Conservation (phyloP, 2,888 invertebrate species). For the Eristalis tenax region DNA sequence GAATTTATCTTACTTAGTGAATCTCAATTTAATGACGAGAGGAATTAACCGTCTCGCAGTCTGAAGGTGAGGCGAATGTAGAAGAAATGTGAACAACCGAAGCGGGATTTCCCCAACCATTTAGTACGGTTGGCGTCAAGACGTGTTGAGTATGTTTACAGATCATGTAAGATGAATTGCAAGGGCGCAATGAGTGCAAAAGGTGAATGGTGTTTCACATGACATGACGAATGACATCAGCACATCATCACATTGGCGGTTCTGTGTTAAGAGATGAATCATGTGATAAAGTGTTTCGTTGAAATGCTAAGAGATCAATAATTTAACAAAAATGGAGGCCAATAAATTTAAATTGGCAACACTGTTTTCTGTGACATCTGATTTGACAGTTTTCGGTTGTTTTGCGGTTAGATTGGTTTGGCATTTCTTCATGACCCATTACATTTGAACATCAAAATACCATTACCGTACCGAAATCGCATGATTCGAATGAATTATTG, state of each 20-base stretch:
- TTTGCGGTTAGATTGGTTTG: too few relatives aligned
- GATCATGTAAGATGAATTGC: neutral
- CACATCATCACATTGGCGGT: neutral
- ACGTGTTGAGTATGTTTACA: neutral
- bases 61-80: neutral
- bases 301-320: neutral
- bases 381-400: too few relatives aligned
- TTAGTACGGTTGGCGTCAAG: too few relatives aligned
- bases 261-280: neutral
- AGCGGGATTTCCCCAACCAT: neutral
- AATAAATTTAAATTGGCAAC: too few relatives aligned
- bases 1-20: neutral
- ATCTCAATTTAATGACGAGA: neutral
- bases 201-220: neutral
- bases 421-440: too few relatives aligned
- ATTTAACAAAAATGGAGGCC: too few relatives aligned
- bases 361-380: too few relatives aligned
- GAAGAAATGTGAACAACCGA: neutral
- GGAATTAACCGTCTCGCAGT: neutral
- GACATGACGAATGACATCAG: neutral
- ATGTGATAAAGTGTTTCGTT: neutral
- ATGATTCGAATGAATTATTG: too few relatives aligned
- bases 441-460: too few relatives aligned
- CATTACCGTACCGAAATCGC: too few relatives aligned
- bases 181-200: neutral